A percentile compares a stretch with the other conserved stretches of the same genome.
Conservation (phyloP, 2,113 vertebrate genomes). For the Pseudopodoces humilis region DNA sequence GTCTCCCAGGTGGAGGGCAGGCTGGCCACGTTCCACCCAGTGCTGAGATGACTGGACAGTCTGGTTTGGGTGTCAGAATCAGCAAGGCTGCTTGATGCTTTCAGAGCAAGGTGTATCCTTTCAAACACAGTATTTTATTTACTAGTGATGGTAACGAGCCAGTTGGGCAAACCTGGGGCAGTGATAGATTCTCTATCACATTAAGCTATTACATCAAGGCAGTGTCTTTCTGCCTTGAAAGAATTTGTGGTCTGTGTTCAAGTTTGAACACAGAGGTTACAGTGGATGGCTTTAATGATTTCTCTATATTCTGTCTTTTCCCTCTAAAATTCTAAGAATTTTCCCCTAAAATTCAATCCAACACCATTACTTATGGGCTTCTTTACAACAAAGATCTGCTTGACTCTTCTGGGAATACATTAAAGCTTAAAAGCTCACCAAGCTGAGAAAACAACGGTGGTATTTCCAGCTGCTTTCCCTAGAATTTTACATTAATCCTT, state of each 20-base stretch:
- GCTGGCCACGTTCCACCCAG: not conserved
- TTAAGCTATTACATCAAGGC: not conserved
- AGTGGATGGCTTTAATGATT: not conserved
- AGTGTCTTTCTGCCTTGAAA: not conserved
- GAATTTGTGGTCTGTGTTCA: not conserved
- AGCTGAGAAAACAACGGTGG: not conserved
- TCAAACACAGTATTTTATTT: not conserved
- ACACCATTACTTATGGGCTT: not conserved
- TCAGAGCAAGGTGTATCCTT: not conserved
- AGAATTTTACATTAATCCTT: not conserved
- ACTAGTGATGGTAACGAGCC: not conserved
- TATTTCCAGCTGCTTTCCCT: conserved; percentile 13
- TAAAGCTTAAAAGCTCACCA: not conserved
- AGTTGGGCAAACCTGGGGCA: not conserved
- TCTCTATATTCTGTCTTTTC: not conserved
- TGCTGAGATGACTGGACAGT: not conserved
- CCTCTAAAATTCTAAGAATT: no score
- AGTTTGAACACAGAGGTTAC: not conserved
- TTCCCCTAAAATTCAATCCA: not conserved
- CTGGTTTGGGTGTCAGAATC: not conserved
- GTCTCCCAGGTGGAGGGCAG: not conserved
- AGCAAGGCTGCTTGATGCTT: not conserved
- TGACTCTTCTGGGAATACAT: not conserved
- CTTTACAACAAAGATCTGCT: not conserved
- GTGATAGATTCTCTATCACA: not conserved